Evolutionary conservation across 2,113 vertebrate genomes (phyloP), one percentile per base, ranked within the genome.

Genomic region (Sphaerodactylus townsendi): DNA sequence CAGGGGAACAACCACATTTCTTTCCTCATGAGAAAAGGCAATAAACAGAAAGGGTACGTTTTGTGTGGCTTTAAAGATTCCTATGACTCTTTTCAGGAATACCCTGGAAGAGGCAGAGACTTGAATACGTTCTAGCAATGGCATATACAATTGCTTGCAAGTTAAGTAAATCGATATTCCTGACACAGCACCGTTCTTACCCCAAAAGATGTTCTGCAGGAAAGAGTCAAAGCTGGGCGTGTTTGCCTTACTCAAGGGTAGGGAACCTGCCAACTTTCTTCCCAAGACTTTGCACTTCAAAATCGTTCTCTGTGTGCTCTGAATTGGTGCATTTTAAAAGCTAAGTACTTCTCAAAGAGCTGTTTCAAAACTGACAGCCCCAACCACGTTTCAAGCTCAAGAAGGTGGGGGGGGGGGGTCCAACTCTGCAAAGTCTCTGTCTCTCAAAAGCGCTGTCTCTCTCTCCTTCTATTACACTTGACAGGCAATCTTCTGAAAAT

Each of bases 361-460:
- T 92, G 93, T 93, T 96, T 95, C 93, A 96, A 95, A 95, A 91
- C 87, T 94, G 94, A 95, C 95, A 96, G 95, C 91, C 94, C 93
- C 93, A 94, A 94, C 91, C 92, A 91, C 90, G 92, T 94, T 94
- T 93, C 93, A 94, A 3, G 0, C 85, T 92, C 77, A n/a, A n/a
- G n/a, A n/a, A n/a, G n/a, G n/a, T n/a, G 87, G 89, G 94, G 25
- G 28, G 39, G 4, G 91, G 91, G 89, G 92, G 93, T 91, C 92
- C 93, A 88, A 92, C 94, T 95, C 93, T 95, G 83, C 91, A 85
- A 91, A 93, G 91, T 94, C 88, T 96, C 85, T 93, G 89, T 87
- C 91, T 92, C 81, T 90, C 15, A 86, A 85, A 91, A 95, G 88
- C 71, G 79, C 81, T 87, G 53, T 86, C 83, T 89, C 81, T 84